Evolutionary conservation across 2,888 invertebrate genomes (phyloP).

Genomic region (Cantharis rufa): DNA sequence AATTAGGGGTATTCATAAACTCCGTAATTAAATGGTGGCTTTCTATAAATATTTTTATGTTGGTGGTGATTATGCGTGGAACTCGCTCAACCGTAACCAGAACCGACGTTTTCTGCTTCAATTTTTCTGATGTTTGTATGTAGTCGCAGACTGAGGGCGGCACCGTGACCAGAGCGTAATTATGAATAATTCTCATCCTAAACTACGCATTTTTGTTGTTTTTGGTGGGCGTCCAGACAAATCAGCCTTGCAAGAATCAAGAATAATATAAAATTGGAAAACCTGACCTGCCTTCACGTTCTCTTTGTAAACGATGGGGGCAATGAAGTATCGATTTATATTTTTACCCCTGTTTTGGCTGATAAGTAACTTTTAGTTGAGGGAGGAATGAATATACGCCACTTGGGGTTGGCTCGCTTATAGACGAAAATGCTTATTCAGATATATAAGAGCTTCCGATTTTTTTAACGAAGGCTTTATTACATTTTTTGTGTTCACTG

Average conservation of each 20-base stretch:
- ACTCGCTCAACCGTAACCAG: not conserved
- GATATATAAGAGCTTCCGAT: not conserved
- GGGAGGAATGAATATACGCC: not conserved
- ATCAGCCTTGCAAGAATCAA: slow-evolving; percentile 1
- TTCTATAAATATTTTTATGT: not conserved
- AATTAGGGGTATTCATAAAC: not conserved
- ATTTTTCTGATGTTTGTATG: slow-evolving; percentile 23
- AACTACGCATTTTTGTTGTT: slow-evolving; percentile 3
- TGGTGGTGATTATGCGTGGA: not conserved
- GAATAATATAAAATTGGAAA: slow-evolving; percentile 25
- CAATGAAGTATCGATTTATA: slow-evolving; percentile 8
- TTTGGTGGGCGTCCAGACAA: slow-evolving; percentile 20
- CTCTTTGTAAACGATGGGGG: slow-evolving; percentile 4
- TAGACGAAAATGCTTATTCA: not conserved
- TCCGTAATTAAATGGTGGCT: not conserved
- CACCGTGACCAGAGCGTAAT: slow-evolving; percentile 19
- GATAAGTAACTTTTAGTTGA: slow-evolving; percentile 4
- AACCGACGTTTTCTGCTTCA: slow-evolving; percentile 10
- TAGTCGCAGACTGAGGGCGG: slow-evolving; percentile 39
- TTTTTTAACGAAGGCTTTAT: not conserved
- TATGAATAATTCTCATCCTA: slow-evolving; percentile 5
- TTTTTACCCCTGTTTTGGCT: slow-evolving; percentile 1
- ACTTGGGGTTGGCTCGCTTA: not conserved
- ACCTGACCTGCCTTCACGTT: slow-evolving; percentile 38
- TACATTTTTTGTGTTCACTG: not conserved